phyloP scores from a whole-genome alignment of 2,888 invertebrate genomes.

The Invenusta paracnida region DNA sequence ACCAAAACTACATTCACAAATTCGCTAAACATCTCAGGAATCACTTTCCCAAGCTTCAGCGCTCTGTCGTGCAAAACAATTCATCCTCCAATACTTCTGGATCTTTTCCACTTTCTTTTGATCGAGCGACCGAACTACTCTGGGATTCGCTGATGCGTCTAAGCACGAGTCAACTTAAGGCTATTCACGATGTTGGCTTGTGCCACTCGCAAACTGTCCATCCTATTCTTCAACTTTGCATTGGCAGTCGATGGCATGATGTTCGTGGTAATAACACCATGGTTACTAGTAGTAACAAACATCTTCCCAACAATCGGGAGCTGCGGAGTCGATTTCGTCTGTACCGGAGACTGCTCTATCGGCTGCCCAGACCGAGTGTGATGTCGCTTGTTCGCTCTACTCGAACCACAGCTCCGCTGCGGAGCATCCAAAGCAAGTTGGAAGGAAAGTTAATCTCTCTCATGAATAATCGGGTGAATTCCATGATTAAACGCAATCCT shows the following conservation, averaged over 20 bases:
- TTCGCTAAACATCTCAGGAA: neutral
- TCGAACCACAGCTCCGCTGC: neutral
- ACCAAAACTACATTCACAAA: neutral
- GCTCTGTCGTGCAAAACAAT: neutral
- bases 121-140: neutral
- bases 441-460: neutral
- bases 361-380: neutral
- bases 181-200: neutral
- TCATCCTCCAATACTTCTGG: too few relatives aligned
- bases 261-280: too few relatives aligned
- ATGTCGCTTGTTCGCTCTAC: neutral
- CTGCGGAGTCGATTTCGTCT: neutral
- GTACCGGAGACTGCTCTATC: neutral
- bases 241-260: neutral
- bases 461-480: neutral
- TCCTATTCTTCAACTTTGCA: neutral
- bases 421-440: neutral
- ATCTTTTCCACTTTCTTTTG: too few relatives aligned
- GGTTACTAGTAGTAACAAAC: neutral
- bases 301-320: neutral
- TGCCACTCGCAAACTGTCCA: neutral
- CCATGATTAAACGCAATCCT: neutral
- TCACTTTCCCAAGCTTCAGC: neutral
- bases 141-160: neutral
- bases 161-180: neutral